phyloP scores from a whole-genome alignment of 2,888 invertebrate genomes.

The Athrips mouffetella region DNA sequence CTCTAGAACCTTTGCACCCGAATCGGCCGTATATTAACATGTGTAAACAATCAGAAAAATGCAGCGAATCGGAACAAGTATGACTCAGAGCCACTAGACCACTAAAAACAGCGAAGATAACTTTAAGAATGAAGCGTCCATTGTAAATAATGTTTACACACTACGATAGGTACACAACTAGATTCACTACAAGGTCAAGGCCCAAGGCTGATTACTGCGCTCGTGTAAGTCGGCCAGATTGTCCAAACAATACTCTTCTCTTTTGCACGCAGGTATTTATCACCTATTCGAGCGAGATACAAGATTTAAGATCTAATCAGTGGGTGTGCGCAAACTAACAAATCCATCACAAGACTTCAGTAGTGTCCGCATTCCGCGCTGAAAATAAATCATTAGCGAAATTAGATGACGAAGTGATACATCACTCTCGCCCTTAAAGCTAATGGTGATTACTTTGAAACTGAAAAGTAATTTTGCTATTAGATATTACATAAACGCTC shows the following conservation, averaged over 20 bases:
- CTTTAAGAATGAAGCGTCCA: constrained; percentile 16
- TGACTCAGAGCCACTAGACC: background rate
- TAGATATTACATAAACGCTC: background rate
- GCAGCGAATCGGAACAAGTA: background rate
- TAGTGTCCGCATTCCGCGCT: constrained; percentile 57
- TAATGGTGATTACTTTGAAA: constrained; percentile 16
- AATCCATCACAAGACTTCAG: constrained; percentile 59
- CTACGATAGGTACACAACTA: constrained; percentile 39
- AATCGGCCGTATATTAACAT: too few species aligned
- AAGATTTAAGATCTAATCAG: constrained; percentile 25
- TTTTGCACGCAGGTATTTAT: constrained; percentile 30
- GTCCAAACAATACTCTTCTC: constrained; percentile 39
- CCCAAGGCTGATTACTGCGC: constrained; percentile 60
- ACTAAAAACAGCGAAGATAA: background rate
- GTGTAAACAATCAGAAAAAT: too few species aligned
- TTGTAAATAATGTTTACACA: constrained; percentile 45
- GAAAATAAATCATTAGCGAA: constrained; percentile 64
- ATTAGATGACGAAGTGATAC: constrained; percentile 37
- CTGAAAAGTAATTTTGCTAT: constrained; percentile 4
- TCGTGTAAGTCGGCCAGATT: constrained; percentile 32
- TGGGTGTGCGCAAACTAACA: constrained; percentile 35
- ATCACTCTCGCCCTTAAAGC: constrained; percentile 13
- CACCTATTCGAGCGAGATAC: constrained; percentile 17
- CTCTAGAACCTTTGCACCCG: too few species aligned
- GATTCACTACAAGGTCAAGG: constrained; percentile 67